phyloP scores from a whole-genome alignment of 2,888 invertebrate species.

The Lacanobia wlatinum region DNA sequence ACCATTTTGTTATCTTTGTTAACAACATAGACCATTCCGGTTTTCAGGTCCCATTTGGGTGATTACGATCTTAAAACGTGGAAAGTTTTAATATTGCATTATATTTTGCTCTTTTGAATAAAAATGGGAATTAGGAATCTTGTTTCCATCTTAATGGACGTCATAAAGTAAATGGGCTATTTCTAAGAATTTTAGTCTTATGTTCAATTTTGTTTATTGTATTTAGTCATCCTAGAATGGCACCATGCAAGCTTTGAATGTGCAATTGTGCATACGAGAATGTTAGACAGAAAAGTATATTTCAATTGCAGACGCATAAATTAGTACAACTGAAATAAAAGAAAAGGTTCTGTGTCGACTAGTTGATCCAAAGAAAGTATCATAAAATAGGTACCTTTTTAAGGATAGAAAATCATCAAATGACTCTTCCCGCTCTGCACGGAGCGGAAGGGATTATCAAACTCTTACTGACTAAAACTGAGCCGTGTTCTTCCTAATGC shows the following conservation, averaged over 20 bases:
- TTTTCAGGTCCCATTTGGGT: constrained; percentile 59
- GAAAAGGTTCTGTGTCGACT: background rate
- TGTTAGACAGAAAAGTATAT: background rate
- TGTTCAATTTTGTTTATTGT: background rate
- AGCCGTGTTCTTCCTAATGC: too few species aligned
- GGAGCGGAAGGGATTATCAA: too few species aligned
- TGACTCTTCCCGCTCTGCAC: too few species aligned
- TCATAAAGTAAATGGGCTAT: constrained; percentile 34
- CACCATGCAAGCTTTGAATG: too few species aligned
- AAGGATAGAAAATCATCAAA: too few species aligned
- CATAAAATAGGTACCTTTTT: background rate
- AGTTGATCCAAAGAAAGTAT: background rate
- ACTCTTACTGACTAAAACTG: too few species aligned
- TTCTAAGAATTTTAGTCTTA: constrained; percentile 29
- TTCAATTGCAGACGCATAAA: too few species aligned
- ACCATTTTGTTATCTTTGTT: constrained; percentile 72
- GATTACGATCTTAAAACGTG: constrained; percentile 63
- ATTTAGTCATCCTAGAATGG: background rate
- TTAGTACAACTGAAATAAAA: too few species aligned
- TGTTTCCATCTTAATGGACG: constrained; percentile 51
- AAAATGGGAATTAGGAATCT: constrained; percentile 57
- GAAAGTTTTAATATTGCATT: constrained; percentile 61
- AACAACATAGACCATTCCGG: constrained; percentile 65
- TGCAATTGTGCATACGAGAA: too few species aligned
- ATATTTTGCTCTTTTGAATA: constrained; percentile 49